Evolutionary conservation across 37 sponge, comb jelly and placozoan genomes (phyloP).

Genomic region (Cliona cf. orientalis): DNA sequence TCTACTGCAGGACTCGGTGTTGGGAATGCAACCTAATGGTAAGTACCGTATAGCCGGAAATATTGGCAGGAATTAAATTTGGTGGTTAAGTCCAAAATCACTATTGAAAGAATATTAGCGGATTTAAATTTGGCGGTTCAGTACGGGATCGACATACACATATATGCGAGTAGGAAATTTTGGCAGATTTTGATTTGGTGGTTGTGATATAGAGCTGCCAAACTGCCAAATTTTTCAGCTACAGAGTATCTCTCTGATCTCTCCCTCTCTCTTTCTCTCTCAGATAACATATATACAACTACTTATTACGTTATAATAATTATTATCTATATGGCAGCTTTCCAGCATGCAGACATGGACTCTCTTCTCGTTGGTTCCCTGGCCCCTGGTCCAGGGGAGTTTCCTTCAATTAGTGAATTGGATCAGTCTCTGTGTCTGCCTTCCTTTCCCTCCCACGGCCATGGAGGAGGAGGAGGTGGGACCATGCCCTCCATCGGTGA

Average conservation of each 20-base stretch:
- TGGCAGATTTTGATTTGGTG: not conserved
- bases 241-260: not conserved
- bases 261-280: not conserved
- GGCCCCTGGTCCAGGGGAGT: slow-evolving; percentile 17
- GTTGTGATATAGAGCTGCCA: not conserved
- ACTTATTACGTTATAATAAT: too few relatives aligned
- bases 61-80: not conserved
- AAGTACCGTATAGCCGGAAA: not conserved
- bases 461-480: not conserved
- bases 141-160: not conserved
- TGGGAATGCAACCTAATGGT: slow-evolving; percentile 33
- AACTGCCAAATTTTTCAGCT: not conserved
- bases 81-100: not conserved
- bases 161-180: not conserved
- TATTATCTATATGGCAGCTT: too few relatives aligned
- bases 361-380: slow-evolving; percentile 11
- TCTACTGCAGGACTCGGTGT: slow-evolving; percentile 42
- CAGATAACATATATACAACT: too few relatives aligned
- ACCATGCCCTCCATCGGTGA: not conserved
- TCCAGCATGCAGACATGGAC: slow-evolving; percentile 6
- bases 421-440: slow-evolving; percentile 24
- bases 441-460: slow-evolving; percentile 5
- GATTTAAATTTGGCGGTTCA: too few relatives aligned
- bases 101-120: too few relatives aligned
- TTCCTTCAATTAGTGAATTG: slow-evolving; percentile 35